Base-by-base conservation (phyloP, 2,113 vertebrate genomes). In the Phaetusa simplex region DNA sequence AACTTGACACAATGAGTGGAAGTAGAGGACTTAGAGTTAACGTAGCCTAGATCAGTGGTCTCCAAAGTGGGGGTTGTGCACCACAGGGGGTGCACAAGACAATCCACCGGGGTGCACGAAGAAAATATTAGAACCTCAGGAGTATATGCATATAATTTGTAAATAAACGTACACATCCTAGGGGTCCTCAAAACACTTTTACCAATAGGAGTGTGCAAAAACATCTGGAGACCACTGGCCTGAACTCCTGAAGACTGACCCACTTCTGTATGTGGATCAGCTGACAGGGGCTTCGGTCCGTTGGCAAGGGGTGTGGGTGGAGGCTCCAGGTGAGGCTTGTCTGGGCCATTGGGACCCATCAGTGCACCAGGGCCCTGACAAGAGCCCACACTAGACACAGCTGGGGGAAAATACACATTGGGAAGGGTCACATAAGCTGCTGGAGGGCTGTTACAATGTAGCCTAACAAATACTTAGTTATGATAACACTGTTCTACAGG, bases 321-420 rank as follows among this genome's bases (percentile, higher is more conserved):
- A 82, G 14, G 55, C 26, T 79, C 27, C 24, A 58, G 32, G 16
- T 14, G 11, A 73, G 58, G 43, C 32, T 8, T 19, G 4, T 32
- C 40, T 38, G 27, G 32, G 29, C 47, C n/a, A 22, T 0, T 6
- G 1, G 5, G 9, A 5, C 19, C 20, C 43, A 50, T 3, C 9
- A 50, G 14, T 1, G 4, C 11, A 77, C 23, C 4, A 45, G 49
- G 14, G 6, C 22, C 59, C 32, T 24, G 23, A 27, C 19, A 71
- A 79, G 12, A 64, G 21, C 12, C 42, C 21, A 69, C 0, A 0
- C 13, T 7, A 43, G 8, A 52, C 32, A 45, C 7, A 84, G 16
- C 0, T 32, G 27, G 2, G 9, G 19, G 8, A 74, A 86, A 84
- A 83, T 0, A 38, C 9, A 56, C 23, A 32, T 21, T 24, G 26